Evolutionary conservation across 2,797 vertebrate species (phyloP), one percentile per base, ranked within the genome.

Genomic region (Protosalanx chinensis): DNA sequence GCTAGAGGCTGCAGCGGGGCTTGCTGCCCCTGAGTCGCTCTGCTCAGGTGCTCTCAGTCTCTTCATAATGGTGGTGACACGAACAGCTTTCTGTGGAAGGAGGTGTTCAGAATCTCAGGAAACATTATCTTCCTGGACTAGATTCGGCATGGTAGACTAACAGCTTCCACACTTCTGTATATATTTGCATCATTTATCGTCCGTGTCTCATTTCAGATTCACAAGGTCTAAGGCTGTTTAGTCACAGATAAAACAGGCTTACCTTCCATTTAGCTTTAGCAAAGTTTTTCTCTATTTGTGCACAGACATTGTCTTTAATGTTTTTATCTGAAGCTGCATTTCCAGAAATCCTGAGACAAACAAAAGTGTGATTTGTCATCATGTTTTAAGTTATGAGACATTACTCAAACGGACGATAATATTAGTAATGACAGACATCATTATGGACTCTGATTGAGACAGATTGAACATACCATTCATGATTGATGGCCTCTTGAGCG

Each of bases 221-320:
- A 23, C 37, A 65, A 13, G 37, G 20, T 6, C 20, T 23, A 15
- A 13, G 15, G 46, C 35, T 6, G n/a, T 10, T 66, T 3, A n/a
- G 37, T 49, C 3, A 51, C 15, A 30, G 15, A 51, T 67, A 59
- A 20, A 20, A 29, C 30, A 46, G 29, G 23, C 81, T 86, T 75
- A 98, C 97, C 97, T 98, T 99, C 97, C 97, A 99, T 81, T 98
- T 98, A 72, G 96, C 97, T 89, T 95, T 93, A 74, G 96, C 97
- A n/a, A 99, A 99, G 87, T 99, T 99, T 91, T 99, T 99, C 91
- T 99, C 97, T 75, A 99, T 99, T 86, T 98, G 97, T 76, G 97
- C 96, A 1, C 97, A 98, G 61, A 99, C 97, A 0, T 97, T 95
- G 51, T 99, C 97, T 85, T 99, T 99, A 85, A 99, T 99, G 89